Base-by-base conservation (phyloP, 2,797 vertebrate genomes). In the Crocidura indochinensis region DNA sequence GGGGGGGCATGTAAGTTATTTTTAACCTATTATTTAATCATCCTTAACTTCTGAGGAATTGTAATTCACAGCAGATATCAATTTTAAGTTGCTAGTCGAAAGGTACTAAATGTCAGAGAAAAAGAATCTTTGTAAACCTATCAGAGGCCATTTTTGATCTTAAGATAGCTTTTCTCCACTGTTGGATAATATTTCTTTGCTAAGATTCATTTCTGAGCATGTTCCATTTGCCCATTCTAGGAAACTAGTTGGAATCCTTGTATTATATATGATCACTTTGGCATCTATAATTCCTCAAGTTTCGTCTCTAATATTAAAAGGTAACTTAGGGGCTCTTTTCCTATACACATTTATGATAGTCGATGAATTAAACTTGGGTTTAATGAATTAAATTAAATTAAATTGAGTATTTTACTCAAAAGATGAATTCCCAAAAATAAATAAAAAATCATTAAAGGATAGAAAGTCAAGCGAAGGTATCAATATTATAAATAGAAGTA, bases 371-470 rank as follows among this genome's bases (percentile, higher is more conserved):
- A 86, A 75, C 74, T 38, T 38, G 38, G 38, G 5, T 38, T 38
- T 38, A 38, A 38, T 38, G 38, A 38, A 38, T 38, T 38, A 38
- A 38, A 38, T 38, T 2, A 38, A 94, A 65, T 60, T 92, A 88
- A 86, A 75, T 69, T 53, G 56, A 84, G 15, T 65, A 65, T 87
- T 78, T 91, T 84, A 5, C 5, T 92, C 20, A 91, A 79, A 85
- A 84, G 51, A 89, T 60, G 2, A 91, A 60, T 46, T 51, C 46
- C 26, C 46, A 47, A 81, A 71, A 78, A 75, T 6, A 78, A 67
- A 68, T 84, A 10, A 51, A 84, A 24, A 82, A 53, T 24, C 83
- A 44, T 44, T 75, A 88, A 74, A 95, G 38, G 8, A 78, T 4
- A 85, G 29, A 69, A 78, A 24, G 38, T 22, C 15, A 67, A 72